A percentile compares a stretch with the other conserved stretches of the same genome.
Conservation (phyloP, 2,888 invertebrate species). For the Piscicola geometra region DNA sequence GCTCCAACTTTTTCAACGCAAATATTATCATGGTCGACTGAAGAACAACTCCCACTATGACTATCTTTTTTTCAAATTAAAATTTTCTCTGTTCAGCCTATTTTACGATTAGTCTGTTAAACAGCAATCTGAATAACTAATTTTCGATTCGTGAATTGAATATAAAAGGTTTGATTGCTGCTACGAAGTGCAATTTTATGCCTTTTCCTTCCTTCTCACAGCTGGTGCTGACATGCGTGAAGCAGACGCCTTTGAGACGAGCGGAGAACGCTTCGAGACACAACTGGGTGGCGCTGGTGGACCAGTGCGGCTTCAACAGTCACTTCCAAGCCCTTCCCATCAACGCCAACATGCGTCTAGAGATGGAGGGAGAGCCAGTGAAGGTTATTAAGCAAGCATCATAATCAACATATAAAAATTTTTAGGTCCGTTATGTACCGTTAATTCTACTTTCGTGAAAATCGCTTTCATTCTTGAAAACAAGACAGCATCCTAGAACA, state of each 20-base stretch:
- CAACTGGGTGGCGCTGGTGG: constrained; percentile 20
- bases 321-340: not conserved
- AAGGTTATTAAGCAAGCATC: not conserved
- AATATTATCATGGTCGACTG: too few species aligned
- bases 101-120: too few species aligned
- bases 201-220: too few species aligned
- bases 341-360: not conserved
- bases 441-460: too few species aligned
- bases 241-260: constrained; percentile 7
- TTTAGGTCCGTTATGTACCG: not conserved
- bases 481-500: too few species aligned
- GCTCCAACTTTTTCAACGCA: too few species aligned
- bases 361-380: constrained; percentile 25
- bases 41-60: too few species aligned
- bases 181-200: too few species aligned
- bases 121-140: too few species aligned
- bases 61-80: not conserved
- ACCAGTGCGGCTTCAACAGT: constrained; percentile 9
- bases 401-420: not conserved
- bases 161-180: too few species aligned
- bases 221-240: constrained; percentile 13
- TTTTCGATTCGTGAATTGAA: too few species aligned
- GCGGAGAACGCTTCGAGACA: not conserved
- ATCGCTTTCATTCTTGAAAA: too few species aligned
- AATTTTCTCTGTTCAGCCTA: not conserved